phyloP scores from a whole-genome alignment of 2,797 vertebrate genomes.

The Triplophysa bombifrons region DNA sequence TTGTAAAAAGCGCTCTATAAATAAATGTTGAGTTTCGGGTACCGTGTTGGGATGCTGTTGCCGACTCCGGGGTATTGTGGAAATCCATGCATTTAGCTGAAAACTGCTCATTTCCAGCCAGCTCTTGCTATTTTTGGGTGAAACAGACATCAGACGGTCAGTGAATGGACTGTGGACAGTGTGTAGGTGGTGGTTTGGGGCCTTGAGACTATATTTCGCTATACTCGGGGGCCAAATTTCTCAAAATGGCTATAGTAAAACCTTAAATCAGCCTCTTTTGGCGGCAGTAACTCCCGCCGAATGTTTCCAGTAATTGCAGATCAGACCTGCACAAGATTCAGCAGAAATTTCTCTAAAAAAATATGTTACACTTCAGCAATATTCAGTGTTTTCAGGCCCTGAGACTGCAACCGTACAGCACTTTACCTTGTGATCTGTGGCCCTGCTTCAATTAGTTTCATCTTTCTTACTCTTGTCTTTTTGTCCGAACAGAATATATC shows the following conservation, averaged over 20 bases:
- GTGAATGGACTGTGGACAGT: neutral
- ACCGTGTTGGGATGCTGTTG: neutral
- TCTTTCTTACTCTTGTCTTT: constrained; percentile 3
- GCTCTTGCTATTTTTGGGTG: neutral
- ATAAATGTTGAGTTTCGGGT: neutral
- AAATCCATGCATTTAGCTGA: neutral
- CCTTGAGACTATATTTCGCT: neutral
- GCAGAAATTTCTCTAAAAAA: neutral
- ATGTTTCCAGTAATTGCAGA: neutral
- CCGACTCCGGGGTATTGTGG: neutral
- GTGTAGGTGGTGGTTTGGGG: neutral
- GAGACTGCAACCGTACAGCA: too few relatives aligned
- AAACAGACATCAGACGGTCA: neutral
- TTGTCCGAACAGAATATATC: constrained; percentile 4
- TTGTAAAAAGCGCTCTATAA: too few relatives aligned
- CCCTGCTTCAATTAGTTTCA: neutral
- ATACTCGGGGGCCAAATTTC: neutral
- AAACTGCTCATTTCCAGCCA: neutral
- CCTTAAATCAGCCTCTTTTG: neutral
- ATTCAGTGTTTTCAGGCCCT: neutral
- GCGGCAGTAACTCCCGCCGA: neutral
- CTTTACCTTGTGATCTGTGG: neutral
- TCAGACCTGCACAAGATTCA: neutral
- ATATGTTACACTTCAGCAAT: neutral
- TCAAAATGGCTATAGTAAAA: neutral